Evolutionary conservation across 2,888 invertebrate species (phyloP).

Genomic region (Capitulum mitella): DNA sequence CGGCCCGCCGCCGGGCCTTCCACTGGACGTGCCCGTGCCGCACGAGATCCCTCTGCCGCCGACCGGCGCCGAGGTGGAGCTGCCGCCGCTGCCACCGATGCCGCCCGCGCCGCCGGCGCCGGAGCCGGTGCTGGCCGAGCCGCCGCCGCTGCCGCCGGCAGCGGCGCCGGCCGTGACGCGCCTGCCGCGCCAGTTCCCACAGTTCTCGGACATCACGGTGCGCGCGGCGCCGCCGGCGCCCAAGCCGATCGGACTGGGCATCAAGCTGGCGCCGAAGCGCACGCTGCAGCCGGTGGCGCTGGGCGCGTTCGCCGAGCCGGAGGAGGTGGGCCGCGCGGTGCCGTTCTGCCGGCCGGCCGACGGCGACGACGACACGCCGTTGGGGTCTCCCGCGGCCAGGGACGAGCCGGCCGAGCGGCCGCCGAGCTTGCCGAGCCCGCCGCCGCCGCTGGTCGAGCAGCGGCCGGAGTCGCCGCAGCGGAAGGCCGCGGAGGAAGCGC

Average conservation of each 20-base stretch:
- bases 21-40: background rate
- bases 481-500: no score
- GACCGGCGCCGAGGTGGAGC: background rate
- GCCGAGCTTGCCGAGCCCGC: background rate
- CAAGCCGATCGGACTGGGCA: constrained; percentile 1
- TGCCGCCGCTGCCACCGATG: background rate
- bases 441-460: no score
- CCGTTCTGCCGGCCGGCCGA: background rate
- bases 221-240: background rate
- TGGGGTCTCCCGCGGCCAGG: no score
- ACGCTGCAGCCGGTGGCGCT: background rate
- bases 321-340: background rate
- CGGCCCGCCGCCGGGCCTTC: background rate
- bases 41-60: constrained; percentile 7
- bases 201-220: background rate
- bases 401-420: background rate
- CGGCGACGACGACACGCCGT: background rate
- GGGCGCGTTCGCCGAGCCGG: background rate
- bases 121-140: background rate
- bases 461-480: background rate
- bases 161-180: background rate
- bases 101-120: background rate
- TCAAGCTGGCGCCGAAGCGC: constrained; percentile 13
- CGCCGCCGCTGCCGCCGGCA: background rate
- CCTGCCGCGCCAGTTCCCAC: background rate